Conservation (phyloP, 2,113 vertebrate species). For the Callospermophilus lateralis region DNA sequence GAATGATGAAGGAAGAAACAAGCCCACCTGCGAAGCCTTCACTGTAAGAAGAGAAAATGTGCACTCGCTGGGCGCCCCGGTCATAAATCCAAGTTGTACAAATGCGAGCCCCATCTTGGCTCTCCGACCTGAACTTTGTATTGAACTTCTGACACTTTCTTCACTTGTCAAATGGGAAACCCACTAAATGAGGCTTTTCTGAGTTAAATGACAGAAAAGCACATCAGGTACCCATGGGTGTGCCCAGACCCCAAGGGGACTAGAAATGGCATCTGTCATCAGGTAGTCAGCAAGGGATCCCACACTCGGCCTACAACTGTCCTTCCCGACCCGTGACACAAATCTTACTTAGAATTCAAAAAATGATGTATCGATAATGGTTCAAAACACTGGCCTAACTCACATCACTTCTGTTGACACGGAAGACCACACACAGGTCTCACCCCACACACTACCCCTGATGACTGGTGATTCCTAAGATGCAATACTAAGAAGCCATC, state of each 20-base stretch:
- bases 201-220: not conserved
- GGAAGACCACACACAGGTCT: not conserved
- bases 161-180: not conserved
- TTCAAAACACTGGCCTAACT: not conserved
- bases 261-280: too few relatives aligned
- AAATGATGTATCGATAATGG: not conserved
- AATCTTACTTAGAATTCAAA: not conserved
- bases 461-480: not conserved
- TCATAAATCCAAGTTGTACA: not conserved
- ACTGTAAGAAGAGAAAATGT: not conserved
- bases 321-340: not conserved
- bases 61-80: not conserved
- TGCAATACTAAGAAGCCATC: not conserved
- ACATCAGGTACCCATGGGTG: not conserved
- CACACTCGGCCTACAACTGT: not conserved
- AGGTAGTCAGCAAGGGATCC: not conserved
- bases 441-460: not conserved
- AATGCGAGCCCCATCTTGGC: not conserved
- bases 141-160: not conserved
- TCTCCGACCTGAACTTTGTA: not conserved
- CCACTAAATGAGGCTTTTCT: not conserved
- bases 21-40: not conserved
- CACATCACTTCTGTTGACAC: not conserved
- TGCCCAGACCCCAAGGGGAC: not conserved
- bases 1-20: not conserved